Evolutionary conservation across 1,140 invertebrate species (phyloP).

Genomic region (Dendroctonus ponderosae): DNA sequence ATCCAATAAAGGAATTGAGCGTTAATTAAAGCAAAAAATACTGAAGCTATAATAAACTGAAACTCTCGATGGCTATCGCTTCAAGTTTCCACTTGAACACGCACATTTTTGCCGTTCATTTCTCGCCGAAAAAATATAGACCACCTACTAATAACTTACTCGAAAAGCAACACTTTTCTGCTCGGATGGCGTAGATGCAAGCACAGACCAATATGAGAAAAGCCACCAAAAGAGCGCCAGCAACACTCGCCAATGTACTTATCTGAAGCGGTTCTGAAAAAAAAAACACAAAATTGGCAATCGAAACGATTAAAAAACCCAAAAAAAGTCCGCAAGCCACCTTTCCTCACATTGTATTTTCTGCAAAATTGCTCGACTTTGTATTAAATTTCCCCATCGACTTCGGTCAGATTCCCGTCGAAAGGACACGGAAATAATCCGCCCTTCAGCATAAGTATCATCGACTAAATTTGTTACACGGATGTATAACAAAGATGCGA

Average conservation of each 20-base stretch:
- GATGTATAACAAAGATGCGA: neutral
- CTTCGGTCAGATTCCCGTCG: neutral
- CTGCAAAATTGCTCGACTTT: neutral
- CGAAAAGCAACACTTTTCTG: conserved; percentile 66
- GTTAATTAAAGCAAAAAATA: too few species aligned
- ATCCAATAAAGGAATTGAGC: too few species aligned
- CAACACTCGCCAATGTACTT: conserved; percentile 62
- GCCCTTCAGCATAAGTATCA: too few species aligned
- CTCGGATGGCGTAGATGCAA: conserved; percentile 60
- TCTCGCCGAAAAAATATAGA: neutral
- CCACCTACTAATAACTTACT: too few species aligned
- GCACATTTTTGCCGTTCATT: too few species aligned
- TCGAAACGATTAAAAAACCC: neutral
- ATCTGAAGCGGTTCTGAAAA: conserved; percentile 64
- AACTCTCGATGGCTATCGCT: too few species aligned
- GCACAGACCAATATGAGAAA: conserved; percentile 59
- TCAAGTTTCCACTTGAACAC: too few species aligned
- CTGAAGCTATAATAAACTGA: too few species aligned
- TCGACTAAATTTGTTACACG: neutral
- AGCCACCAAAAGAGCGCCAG: conserved; percentile 58
- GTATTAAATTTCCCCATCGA: neutral
- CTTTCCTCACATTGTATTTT: neutral
- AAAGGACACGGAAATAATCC: too few species aligned
- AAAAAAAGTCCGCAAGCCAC: neutral
- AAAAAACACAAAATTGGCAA: conserved; percentile 36